Evolutionary conservation across 2,888 invertebrate species (phyloP), one percentile per base, ranked within the genome.

Genomic region (Galerucella calmariensis): DNA sequence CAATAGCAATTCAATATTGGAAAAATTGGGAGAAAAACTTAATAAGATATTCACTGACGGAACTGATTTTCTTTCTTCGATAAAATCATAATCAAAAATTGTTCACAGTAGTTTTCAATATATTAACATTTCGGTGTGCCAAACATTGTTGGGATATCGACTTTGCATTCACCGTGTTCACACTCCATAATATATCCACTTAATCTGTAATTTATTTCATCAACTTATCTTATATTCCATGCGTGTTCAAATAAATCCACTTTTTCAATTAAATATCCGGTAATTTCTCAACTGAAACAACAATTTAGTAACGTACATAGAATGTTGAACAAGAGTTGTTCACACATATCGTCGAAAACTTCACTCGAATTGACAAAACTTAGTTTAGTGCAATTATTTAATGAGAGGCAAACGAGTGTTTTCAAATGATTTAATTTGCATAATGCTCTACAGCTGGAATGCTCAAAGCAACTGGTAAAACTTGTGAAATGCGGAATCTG

Each of bases 361-460:
- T 58, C 41, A 20, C 59, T 16, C 35, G 62, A 68, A 68, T 56
- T 61, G 69, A 69, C 69, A 75, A 77, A 80, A 79, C 78, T 78
- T 75, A 75, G 75, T 73, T 70, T 59, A 35, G 59, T 69, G 75
- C 79, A 79, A 80, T 79, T 80, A 79, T 78, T 78, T 75, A 72
- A 76, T 76, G 78, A 80, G 78, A 76, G 77, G 68, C 72, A 73
- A 67, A 74, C 74, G 78, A 79, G 79, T 77, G 78, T 76, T 77
- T 74, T 72, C 68, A 71, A 76, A 77, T 79, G 75, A 81, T 81
- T 80, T 78, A 76, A 81, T 81, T 80, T 81, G 76, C 80, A 80
- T 81, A 81, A 80, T 78, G 76, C 61, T 76, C 65, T 78, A 71
- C 78, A 72, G 78, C 67, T 78, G 77, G 74, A 77, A 76, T 75